Evolutionary conservation across 2,888 invertebrate genomes (phyloP).

Genomic region (Polyploca ridens): DNA sequence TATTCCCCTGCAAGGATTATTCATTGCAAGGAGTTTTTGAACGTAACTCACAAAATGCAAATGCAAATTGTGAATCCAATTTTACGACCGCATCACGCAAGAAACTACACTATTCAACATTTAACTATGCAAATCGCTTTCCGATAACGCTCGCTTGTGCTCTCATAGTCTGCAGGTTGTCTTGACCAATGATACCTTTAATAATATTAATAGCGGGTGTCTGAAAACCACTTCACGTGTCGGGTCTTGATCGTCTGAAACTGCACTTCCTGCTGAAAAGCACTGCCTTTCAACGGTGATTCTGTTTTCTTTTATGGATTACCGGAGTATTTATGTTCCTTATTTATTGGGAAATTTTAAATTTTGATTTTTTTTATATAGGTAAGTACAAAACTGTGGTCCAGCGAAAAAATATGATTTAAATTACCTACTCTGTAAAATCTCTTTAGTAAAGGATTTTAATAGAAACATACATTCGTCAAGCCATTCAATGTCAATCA

Average conservation of each 20-base stretch:
- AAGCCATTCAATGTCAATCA: too few relatives aligned
- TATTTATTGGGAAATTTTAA: too few relatives aligned
- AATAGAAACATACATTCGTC: too few relatives aligned
- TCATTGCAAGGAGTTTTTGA: background rate
- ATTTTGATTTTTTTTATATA: too few relatives aligned
- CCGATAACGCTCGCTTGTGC: conserved; percentile 44
- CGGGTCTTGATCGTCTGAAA: conserved; percentile 19
- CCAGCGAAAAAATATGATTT: too few relatives aligned
- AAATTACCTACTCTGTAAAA: too few relatives aligned
- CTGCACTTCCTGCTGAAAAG: background rate
- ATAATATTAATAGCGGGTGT: conserved; percentile 49
- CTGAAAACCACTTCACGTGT: conserved; percentile 31
- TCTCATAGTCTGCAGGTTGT: conserved; percentile 28
- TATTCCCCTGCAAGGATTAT: too few relatives aligned
- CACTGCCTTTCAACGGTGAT: background rate
- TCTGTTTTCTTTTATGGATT: background rate
- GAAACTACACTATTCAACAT: conserved; percentile 24
- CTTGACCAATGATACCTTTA: conserved; percentile 47
- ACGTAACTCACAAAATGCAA: background rate
- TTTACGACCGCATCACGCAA: conserved; percentile 26
- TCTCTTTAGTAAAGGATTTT: too few relatives aligned
- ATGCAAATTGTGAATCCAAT: conserved; percentile 26
- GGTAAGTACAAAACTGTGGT: too few relatives aligned
- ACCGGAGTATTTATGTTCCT: background rate
- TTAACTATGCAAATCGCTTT: conserved; percentile 59